Evolutionary conservation across 2,113 vertebrate genomes (phyloP), one percentile per base, ranked within the genome.

Genomic region (Microtus montanus): DNA sequence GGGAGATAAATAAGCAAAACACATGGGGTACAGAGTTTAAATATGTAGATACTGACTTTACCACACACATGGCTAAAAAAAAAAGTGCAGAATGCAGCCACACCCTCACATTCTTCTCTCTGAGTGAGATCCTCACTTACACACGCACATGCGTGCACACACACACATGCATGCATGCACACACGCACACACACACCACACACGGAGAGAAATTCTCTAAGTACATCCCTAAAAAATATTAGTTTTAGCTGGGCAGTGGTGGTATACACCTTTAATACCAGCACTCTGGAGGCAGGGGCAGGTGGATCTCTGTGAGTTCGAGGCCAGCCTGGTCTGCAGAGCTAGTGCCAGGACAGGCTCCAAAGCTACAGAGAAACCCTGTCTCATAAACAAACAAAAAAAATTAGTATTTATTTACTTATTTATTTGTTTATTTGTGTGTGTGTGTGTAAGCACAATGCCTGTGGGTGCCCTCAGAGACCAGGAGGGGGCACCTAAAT

Each of bases 51-150:
- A 54, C 0, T 10, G 28, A 79, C 80, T 92, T 93, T 61, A 88
- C 89, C 54, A 75, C 64, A 13, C 13, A 75, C 49, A 41, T 33
- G 85, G 80, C 92, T 87, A 58, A 90, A 96, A 93, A 96, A 93
- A 92, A 52, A 84, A 92, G 47, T 38, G 28, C 22, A 63, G 74
- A 17, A 6, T 24, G 12, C 47, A 79, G 54, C 10, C 64, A 14
- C 2, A 12, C 26, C 35, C 44, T 78, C 84, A 64, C 2, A 6
- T 20, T 5, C 17, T 44, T 87, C 74, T 71, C n/a, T 10, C 54
- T 28, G 61, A 86, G 19, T 2, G 13, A 66, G 13, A 61, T 70
- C 41, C 92, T 44, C 28, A 24, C 38, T 41, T 41, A 41, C 0
- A 47, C 52, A 15, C 19, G 17, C 54, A 58, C 17, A 17, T 58